A percentile compares a stretch with the other conserved stretches of the same genome.
phyloP scores from a whole-genome alignment of 2,888 invertebrate species.

The Catotricha subobsoleta region DNA sequence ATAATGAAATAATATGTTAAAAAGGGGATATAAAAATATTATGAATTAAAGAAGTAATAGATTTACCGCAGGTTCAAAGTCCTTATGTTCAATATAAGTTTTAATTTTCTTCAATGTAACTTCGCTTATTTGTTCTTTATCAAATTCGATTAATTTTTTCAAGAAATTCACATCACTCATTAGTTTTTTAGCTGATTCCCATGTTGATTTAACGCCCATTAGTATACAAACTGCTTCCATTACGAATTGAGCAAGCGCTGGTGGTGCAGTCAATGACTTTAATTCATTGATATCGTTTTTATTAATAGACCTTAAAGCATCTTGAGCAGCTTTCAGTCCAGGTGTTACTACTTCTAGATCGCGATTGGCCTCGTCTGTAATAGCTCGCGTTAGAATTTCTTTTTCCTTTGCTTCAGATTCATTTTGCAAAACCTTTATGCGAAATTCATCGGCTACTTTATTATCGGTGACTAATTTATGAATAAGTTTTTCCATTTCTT shows the following conservation, averaged over 20 bases:
- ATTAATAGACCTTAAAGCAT: constrained; percentile 67
- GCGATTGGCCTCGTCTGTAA: constrained; percentile 69
- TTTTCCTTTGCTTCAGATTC: constrained; percentile 73
- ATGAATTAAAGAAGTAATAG: no score
- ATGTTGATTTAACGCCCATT: constrained; percentile 64
- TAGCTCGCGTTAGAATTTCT: constrained; percentile 63
- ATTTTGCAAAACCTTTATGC: constrained; percentile 60
- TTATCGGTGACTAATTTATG: constrained; percentile 61
- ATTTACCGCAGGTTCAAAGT: constrained; percentile 63
- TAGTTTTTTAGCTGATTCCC: constrained; percentile 65
- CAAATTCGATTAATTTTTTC: constrained; percentile 62
- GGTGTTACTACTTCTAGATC: constrained; percentile 77
- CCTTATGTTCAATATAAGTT: constrained; percentile 64
- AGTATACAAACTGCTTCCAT: constrained; percentile 85
- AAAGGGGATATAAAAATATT: no score
- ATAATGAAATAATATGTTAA: no score
- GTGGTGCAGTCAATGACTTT: constrained; percentile 75
- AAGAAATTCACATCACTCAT: constrained; percentile 71
- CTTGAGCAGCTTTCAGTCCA: constrained; percentile 65
- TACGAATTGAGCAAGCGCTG: constrained; percentile 67
- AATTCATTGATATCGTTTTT: constrained; percentile 83
- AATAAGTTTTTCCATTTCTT: constrained; percentile 57
- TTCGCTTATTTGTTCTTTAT: constrained; percentile 74
- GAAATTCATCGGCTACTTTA: constrained; percentile 61
- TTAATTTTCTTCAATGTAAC: constrained; percentile 58